Conservation (phyloP, 2,888 invertebrate genomes). For the Mythimna ferrago region DNA sequence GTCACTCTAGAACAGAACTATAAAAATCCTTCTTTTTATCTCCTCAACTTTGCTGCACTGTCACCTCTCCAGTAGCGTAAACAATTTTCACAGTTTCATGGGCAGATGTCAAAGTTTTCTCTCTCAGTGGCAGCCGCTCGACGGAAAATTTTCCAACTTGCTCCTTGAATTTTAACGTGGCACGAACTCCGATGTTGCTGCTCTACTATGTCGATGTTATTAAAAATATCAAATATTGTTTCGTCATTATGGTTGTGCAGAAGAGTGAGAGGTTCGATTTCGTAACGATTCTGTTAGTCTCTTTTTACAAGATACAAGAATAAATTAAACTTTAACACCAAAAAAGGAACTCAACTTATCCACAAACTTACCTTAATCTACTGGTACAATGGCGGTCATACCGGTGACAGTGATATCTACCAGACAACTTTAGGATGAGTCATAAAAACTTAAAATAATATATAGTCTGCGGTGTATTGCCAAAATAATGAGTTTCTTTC, state of each 20-base stretch:
- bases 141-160: slow-evolving; percentile 62
- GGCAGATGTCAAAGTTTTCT: slow-evolving; percentile 68
- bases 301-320: not conserved
- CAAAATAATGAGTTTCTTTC: not conserved
- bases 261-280: not conserved
- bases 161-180: slow-evolving; percentile 66
- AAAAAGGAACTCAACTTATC: too few relatives aligned
- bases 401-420: too few relatives aligned
- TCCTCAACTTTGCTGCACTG: slow-evolving; percentile 33
- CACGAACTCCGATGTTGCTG: slow-evolving; percentile 47
- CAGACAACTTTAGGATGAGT: too few relatives aligned
- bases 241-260: slow-evolving; percentile 7
- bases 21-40: slow-evolving; percentile 36
- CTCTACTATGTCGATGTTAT: slow-evolving; percentile 41
- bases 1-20: slow-evolving; percentile 4
- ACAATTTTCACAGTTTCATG: slow-evolving; percentile 71
- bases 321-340: too few relatives aligned
- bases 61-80: slow-evolving; percentile 61
- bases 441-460: too few relatives aligned
- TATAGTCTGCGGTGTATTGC: too few relatives aligned
- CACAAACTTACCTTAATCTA: too few relatives aligned
- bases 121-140: slow-evolving; percentile 50
- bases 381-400: too few relatives aligned
- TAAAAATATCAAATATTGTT: slow-evolving; percentile 46
- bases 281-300: not conserved